These are phyloP conservation scores for Sphyrna mokarran DNA, from an alignment of 2,113 vertebrate genomes.

Conservation along the genomic window DNA sequence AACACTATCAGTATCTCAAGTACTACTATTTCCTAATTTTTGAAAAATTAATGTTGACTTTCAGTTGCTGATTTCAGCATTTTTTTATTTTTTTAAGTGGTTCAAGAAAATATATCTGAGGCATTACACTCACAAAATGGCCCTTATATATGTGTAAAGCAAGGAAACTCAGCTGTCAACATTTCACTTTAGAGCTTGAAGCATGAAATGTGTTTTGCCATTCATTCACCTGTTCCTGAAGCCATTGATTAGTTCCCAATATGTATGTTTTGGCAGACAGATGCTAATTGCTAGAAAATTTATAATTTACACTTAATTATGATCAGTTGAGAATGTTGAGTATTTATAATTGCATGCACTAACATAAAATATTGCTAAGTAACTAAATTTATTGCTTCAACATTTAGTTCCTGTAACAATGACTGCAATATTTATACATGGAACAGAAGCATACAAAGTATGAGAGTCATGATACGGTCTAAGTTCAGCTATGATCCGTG, in stretches of 20 bases:
- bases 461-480: neutral
- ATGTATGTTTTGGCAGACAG: neutral
- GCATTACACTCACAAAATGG: neutral
- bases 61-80: neutral
- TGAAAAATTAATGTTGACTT: neutral
- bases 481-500: neutral
- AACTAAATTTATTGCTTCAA: neutral
- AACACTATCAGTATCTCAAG: neutral
- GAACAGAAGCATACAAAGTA: neutral
- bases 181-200: neutral
- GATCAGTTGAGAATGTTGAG: neutral
- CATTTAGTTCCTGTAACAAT: neutral
- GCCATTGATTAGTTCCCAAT: neutral
- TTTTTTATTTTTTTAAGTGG: neutral
- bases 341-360: neutral
- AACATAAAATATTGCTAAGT: neutral
- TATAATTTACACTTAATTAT: neutral
- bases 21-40: neutral
- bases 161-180: neutral
- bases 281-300: neutral
- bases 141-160: neutral
- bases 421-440: neutral
- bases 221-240: neutral
- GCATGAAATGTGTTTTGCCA: neutral
- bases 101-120: too few species aligned